Base-by-base conservation (phyloP, 2,888 invertebrate species). In the Steinernema scapterisci region DNA sequence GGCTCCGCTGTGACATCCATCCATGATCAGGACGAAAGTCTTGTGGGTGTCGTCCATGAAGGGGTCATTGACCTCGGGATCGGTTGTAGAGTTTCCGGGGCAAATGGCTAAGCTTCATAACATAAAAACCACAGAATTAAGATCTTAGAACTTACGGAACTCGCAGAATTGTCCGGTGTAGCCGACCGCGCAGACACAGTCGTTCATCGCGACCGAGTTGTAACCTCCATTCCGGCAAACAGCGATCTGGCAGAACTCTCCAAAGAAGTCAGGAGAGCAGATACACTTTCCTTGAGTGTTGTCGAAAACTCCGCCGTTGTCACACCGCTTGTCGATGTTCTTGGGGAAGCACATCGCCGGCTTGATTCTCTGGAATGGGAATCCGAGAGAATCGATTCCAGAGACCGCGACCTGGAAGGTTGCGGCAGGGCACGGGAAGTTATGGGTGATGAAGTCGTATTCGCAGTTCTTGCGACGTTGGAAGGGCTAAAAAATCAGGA, bases 381-480 rank as follows among this genome's bases (percentile, higher is more conserved):
- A 82, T 7, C 83, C 83, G 23, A 56, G 63, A 56, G 77, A 77
- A 54, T 83, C 83, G 44, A 81, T 70, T 73, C 82, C 82, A 76
- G 72, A 75, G 76, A 54, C 23, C n/a, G 52, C 31, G 43, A 77
- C 31, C 38, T 76, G 56, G 56, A 31, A 72, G 46, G 31, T 9
- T n/a, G 38, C 38, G 11, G 72, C 74, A 9, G 78, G 78, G 51
- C 82, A 82, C 1, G 73, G 31, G 74, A 82, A 83, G 25, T 81
- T 74, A 7, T 78, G 75, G 0, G 83, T 79, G 44, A 82, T 76
- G 78, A 56, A 81, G 70, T 77, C 78, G 74, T 75, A 83, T 52
- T 76, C 63, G 72, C 83, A 83, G 27, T 77, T 75, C 16, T 77
- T 76, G 16, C 81, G 76, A 11, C 75, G 54, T 51, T 70, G 13